phyloP scores from a whole-genome alignment of 2,888 invertebrate genomes.

The Zele albiditarsus region DNA sequence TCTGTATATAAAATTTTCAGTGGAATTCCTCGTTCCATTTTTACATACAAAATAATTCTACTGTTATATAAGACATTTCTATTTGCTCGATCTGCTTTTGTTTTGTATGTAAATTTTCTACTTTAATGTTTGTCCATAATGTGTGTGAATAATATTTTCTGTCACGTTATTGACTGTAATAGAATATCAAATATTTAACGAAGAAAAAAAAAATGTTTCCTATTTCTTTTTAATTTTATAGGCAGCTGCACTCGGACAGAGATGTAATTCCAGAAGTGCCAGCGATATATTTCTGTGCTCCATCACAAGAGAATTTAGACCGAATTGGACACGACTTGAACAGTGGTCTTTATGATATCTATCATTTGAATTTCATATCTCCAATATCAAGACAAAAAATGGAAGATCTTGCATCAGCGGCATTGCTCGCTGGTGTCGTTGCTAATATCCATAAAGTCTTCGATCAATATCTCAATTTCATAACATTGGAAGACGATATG shows the following conservation, averaged over 20 bases:
- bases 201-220: too few relatives aligned
- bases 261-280: slow-evolving; percentile 99
- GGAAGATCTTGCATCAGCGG: slow-evolving; percentile 95
- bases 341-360: slow-evolving; percentile 92
- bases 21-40: too few relatives aligned
- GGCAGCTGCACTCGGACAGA: slow-evolving; percentile 89
- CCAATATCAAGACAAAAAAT: slow-evolving; percentile 94
- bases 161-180: too few relatives aligned
- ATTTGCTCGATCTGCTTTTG: too few relatives aligned
- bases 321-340: slow-evolving; percentile 93
- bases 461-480: slow-evolving; percentile 99
- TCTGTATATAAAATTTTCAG: too few relatives aligned
- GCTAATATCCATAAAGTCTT: slow-evolving; percentile 94
- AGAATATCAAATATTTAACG: too few relatives aligned
- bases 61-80: too few relatives aligned
- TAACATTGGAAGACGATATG: slow-evolving; percentile 97
- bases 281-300: slow-evolving; percentile 97
- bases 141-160: too few relatives aligned
- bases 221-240: slow-evolving; percentile 66
- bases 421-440: slow-evolving; percentile 92
- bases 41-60: too few relatives aligned
- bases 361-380: slow-evolving; percentile 97
- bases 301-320: slow-evolving; percentile 95
- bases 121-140: too few relatives aligned
- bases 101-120: too few relatives aligned